Evolutionary conservation across 2,797 vertebrate genomes (phyloP).

Genomic region (Linurgus olivaceus): DNA sequence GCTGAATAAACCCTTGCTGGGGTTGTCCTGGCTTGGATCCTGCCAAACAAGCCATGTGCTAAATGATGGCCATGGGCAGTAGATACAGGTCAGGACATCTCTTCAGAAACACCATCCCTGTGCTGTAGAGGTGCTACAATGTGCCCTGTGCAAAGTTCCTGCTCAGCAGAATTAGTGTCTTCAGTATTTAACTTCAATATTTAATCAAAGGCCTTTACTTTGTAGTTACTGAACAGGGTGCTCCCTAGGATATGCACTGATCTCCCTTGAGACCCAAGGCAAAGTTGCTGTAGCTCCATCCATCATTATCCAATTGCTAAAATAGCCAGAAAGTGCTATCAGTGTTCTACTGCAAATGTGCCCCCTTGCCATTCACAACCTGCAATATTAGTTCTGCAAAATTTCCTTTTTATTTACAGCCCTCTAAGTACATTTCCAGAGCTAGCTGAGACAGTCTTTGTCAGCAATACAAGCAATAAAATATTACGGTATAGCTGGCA

Average conservation of each 20-base stretch:
- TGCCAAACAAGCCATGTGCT: background rate
- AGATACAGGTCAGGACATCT: background rate
- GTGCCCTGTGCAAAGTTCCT: background rate
- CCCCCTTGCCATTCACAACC: background rate
- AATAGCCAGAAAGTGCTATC: background rate
- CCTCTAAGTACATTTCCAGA: background rate
- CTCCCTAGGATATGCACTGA: background rate
- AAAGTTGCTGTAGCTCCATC: background rate
- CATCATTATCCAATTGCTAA: background rate
- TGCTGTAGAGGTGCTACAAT: background rate
- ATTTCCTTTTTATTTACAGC: slow-evolving; percentile 25
- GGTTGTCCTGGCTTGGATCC: background rate
- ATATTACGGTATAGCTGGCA: background rate
- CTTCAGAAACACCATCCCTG: background rate
- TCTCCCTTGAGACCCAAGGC: background rate
- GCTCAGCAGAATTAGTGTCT: background rate
- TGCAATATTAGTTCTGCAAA: background rate
- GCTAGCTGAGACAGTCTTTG: background rate
- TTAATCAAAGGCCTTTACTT: background rate
- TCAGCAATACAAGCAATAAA: slow-evolving; percentile 1
- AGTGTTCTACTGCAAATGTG: background rate
- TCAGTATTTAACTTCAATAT: background rate
- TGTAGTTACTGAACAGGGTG: background rate
- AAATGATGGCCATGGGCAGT: background rate
- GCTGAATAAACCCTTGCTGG: background rate